Base-by-base conservation (phyloP, 1,140 invertebrate genomes). In the Drosophila paulistorum region DNA sequence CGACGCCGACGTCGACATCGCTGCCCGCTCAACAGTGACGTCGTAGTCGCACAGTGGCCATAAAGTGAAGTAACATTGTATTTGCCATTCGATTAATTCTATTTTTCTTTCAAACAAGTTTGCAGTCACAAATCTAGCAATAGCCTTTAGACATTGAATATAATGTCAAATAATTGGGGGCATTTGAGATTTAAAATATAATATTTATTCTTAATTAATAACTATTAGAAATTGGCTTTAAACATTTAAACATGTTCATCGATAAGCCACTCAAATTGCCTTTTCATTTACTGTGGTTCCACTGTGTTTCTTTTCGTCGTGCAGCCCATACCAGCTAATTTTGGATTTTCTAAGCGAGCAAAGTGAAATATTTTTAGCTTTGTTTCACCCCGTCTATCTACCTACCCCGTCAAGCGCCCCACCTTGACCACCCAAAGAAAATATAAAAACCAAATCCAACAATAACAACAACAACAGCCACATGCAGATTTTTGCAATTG, bases 401-500 rank as follows among this genome's bases (percentile, higher is more conserved):
- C 45, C 20, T n/a, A 39, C 42, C 54, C 69, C 11, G 30, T 33
- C 35, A 30, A 26, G 23, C 23, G 3, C 30, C 39, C 62, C 62
- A 69, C 64, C 74, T 69, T 64, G 41, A 26, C 26, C 67, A 59
- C 14, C 23, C 33, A 59, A 59, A 39, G 30, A 35, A 57, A 5
- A 23, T 6, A 51, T 30, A 30, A 30, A 26, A 59, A 20, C 58
- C 6, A 30, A 30, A 30, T 1, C 30, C 30, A 30, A 30, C 30
- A 30, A 30, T 30, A 39, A n/a, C 55, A 54, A 64, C 74, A 35
- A 57, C 14, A 71, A 57, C 61, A 76, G 70, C 65, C 71, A 77
- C 80, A 89, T 87, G 83, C 83, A 87, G 84, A 87, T 89, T 83
- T 87, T 87, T 87, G 80, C 83, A 87, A 89, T 89, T 89, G 83